Evolutionary conservation across 2,113 vertebrate species (phyloP).

Genomic region (Etheostoma spectabile): DNA sequence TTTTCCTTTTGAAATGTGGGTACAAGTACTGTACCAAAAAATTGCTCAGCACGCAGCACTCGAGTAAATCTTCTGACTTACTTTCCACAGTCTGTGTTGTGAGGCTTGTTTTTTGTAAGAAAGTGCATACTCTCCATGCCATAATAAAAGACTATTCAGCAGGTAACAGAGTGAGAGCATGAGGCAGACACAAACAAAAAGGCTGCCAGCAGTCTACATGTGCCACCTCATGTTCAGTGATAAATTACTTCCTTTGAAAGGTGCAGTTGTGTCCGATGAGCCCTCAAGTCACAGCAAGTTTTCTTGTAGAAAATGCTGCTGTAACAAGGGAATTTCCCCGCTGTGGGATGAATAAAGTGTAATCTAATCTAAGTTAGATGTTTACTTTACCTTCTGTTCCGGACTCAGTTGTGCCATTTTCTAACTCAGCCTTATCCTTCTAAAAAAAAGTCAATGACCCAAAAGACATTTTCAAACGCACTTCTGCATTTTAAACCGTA

Average conservation of each 20-base stretch:
- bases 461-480: neutral
- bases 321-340: no score
- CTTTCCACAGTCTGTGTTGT: neutral
- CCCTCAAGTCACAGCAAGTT: neutral
- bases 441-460: neutral
- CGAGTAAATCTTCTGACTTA: neutral
- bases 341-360: no score
- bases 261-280: slow-evolving; percentile 1
- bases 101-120: neutral
- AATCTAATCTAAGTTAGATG: neutral
- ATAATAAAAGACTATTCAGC: neutral
- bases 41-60: neutral
- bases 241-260: neutral
- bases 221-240: neutral
- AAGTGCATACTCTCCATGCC: neutral
- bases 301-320: no score
- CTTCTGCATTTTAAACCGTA: neutral
- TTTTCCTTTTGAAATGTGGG: neutral
- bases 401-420: neutral
- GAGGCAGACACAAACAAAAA: slow-evolving; percentile 2
- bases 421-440: neutral
- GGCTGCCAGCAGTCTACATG: neutral
- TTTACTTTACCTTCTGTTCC: neutral
- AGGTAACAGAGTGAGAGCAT: neutral
- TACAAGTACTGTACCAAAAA: neutral